Base-by-base conservation (phyloP, 1,140 invertebrate genomes). In the Drosophila sucinea region DNA sequence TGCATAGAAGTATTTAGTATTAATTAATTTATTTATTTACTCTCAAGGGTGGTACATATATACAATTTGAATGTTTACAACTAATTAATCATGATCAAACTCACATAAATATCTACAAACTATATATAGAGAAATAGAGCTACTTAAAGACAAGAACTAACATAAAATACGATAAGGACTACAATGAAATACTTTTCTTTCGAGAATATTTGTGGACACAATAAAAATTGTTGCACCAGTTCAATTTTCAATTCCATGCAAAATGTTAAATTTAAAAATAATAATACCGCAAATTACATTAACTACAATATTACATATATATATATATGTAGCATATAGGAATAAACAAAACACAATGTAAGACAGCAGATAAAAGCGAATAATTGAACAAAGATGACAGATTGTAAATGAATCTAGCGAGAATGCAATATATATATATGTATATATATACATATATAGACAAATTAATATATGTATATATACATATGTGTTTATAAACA, bases 251-350 rank as follows among this genome's bases (percentile, higher is more conserved):
- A 84, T 90, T 89, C 80, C 84, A 81, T 77, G 77, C 65, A 67
- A 89, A 67, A 71, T 71, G 70, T 73, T 55, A 60, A 67, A 73
- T 83, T 79, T 84, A 65, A 90, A 84, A 82, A 77, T 84, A 89
- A 87, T 87, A 87, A 87, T 87, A 87, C 84, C 85, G 70, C 78
- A 38, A 71, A 89, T 78, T 80, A 89, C 68, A 74, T 70, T 70
- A 68, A 68, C 64, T 71, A 72, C 76, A 51, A 65, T 55, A 32
- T 35, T 77, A 41, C 41, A 60, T 75, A 47, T 60, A 69, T 62
- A 62, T 66, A 61, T 60, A 61, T 78, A 44, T 70, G 69, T 69
- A 75, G 70, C 58, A 77, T 67, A 81, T 77, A 77, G 70, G 81
- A 84, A 83, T 66, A 81, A 67, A 67, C n/a, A 32, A 32, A 54